Evolutionary conservation across 2,113 vertebrate species (phyloP).

Genomic region (Holacanthus passer): DNA sequence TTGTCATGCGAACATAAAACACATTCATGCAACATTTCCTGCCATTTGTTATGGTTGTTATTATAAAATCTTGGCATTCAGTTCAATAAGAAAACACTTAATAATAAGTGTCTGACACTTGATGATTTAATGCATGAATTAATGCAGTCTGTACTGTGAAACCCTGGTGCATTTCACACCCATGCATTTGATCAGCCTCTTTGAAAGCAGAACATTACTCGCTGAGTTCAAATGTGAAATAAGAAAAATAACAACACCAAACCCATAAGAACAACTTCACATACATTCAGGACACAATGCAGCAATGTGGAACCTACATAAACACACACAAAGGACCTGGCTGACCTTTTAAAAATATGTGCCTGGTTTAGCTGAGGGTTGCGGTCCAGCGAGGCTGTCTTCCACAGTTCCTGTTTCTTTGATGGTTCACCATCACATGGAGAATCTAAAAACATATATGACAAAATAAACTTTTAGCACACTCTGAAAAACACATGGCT

Average conservation of each 20-base stretch:
- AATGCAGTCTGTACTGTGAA: not conserved
- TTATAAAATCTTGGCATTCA: slow-evolving; percentile 13
- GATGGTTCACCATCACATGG: slow-evolving; percentile 80
- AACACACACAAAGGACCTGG: not conserved
- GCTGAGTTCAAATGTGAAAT: not conserved
- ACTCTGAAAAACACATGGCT: no score
- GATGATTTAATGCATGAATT: not conserved
- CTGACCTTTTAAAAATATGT: slow-evolving; percentile 84
- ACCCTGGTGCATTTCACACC: not conserved
- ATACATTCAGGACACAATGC: not conserved
- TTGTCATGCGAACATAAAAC: not conserved
- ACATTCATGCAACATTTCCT: not conserved
- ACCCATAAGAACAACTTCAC: not conserved
- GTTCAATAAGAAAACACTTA: not conserved
- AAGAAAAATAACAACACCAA: not conserved
- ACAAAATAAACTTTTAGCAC: slow-evolving; percentile 7
- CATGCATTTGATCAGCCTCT: not conserved
- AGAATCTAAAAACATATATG: slow-evolving; percentile 75
- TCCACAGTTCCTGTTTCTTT: slow-evolving; percentile 82
- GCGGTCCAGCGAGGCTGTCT: slow-evolving; percentile 84
- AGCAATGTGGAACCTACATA: not conserved
- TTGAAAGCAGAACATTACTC: not conserved
- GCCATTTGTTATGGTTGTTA: not conserved
- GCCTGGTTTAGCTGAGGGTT: slow-evolving; percentile 73
- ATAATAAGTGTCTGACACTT: not conserved